phyloP scores from a whole-genome alignment of 2,888 invertebrate species.

The Himalopsyche anomala region DNA sequence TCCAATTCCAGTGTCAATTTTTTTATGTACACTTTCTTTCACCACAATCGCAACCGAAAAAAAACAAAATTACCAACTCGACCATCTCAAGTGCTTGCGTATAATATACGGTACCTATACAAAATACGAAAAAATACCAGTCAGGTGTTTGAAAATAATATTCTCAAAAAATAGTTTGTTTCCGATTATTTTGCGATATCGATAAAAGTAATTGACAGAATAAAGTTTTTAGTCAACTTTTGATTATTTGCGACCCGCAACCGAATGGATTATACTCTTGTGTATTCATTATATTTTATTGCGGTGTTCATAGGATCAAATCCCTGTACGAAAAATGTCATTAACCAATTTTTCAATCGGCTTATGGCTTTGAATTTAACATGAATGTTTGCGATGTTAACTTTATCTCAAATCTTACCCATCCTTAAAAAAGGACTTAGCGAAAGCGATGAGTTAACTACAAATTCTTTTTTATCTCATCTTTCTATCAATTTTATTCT shows the following conservation, averaged over 20 bases:
- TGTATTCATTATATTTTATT: no score
- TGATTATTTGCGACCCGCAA: neutral
- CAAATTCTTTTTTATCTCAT: no score
- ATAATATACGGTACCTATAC: neutral
- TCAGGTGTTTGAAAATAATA: neutral
- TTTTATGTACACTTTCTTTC: slow-evolving; percentile 3
- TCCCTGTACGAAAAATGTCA: no score
- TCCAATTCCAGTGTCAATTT: neutral
- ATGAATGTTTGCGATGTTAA: neutral
- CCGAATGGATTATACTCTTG: neutral
- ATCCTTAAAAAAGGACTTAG: no score
- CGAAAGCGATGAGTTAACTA: no score
- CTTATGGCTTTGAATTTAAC: no score
- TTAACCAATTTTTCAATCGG: no score
- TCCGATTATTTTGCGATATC: neutral
- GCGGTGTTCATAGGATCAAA: no score
- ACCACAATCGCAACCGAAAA: neutral
- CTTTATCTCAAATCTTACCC: neutral
- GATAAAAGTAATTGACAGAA: neutral
- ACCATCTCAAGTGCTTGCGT: neutral
- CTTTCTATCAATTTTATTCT: no score
- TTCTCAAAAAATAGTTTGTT: neutral
- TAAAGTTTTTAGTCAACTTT: neutral
- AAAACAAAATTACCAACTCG: neutral
- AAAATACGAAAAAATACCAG: neutral